Evolutionary conservation across 2,113 vertebrate genomes (phyloP).

Genomic region (Crotalus tigris): DNA sequence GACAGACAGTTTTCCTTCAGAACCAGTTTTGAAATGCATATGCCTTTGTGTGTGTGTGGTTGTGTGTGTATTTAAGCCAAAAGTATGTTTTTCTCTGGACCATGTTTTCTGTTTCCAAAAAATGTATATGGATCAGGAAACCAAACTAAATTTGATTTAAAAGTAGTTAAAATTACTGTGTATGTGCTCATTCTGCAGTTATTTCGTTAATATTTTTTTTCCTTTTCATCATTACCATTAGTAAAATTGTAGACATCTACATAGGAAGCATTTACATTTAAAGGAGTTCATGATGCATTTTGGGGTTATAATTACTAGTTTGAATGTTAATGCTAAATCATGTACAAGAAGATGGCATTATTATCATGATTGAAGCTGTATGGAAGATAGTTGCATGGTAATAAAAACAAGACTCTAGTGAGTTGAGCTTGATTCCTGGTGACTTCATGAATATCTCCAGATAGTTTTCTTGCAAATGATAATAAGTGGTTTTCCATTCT

Average conservation of each 20-base stretch:
- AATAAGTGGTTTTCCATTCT: neutral
- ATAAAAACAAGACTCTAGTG: neutral
- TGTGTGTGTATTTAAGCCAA: neutral
- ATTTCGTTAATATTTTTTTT: neutral
- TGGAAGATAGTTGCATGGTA: neutral
- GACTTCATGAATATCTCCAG: neutral
- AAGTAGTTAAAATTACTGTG: neutral
- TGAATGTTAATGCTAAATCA: neutral
- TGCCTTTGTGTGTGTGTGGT: neutral
- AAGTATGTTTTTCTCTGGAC: neutral
- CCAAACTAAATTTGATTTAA: neutral
- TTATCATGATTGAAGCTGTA: neutral
- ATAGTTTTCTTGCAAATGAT: neutral
- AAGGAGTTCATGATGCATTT: neutral
- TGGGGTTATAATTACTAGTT: neutral
- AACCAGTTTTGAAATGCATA: neutral
- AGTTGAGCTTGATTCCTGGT: neutral
- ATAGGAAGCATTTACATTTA: neutral
- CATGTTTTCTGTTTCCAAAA: neutral
- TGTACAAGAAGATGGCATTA: neutral
- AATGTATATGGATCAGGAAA: neutral
- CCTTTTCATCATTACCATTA: neutral
- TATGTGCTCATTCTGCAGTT: neutral
- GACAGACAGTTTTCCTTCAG: neutral
- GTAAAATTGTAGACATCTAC: neutral